Conservation (phyloP, 2,888 invertebrate species). For the Stegophylla sp. region DNA sequence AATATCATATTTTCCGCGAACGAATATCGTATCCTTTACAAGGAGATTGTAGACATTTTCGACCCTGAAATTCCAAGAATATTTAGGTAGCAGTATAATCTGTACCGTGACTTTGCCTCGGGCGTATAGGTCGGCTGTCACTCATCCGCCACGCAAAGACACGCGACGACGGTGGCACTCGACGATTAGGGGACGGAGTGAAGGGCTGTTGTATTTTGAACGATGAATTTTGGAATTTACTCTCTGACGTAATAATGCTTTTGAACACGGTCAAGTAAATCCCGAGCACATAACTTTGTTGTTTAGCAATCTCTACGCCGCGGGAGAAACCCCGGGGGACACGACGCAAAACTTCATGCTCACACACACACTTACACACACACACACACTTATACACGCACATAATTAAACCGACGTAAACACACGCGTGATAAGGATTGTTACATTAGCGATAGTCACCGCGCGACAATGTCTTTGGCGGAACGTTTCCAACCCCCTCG, state of each 20-base stretch:
- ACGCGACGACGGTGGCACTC: neutral
- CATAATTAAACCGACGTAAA: constrained; percentile 44
- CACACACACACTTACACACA: neutral
- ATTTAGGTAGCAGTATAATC: neutral
- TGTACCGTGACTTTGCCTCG: neutral
- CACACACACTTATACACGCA: neutral
- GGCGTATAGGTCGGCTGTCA: constrained; percentile 37
- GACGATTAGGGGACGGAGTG: neutral
- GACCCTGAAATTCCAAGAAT: neutral
- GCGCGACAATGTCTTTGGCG: constrained; percentile 23
- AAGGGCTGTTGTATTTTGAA: constrained; percentile 21
- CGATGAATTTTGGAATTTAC: constrained; percentile 52
- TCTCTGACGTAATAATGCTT: constrained; percentile 40
- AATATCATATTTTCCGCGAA: no score
- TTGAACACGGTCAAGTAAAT: constrained; percentile 58
- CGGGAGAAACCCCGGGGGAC: constrained; percentile 42
- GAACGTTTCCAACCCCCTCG: neutral
- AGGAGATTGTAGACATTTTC: neutral
- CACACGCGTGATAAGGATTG: constrained; percentile 13
- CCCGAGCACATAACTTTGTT: constrained; percentile 52
- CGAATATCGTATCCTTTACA: neutral
- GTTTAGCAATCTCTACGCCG: constrained; percentile 38
- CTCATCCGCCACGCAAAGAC: neutral
- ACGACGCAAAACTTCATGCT: constrained; percentile 11
- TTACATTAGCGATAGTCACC: constrained; percentile 15